Base-by-base conservation (phyloP, 1,140 invertebrate species). In the Anastatus disparis region DNA sequence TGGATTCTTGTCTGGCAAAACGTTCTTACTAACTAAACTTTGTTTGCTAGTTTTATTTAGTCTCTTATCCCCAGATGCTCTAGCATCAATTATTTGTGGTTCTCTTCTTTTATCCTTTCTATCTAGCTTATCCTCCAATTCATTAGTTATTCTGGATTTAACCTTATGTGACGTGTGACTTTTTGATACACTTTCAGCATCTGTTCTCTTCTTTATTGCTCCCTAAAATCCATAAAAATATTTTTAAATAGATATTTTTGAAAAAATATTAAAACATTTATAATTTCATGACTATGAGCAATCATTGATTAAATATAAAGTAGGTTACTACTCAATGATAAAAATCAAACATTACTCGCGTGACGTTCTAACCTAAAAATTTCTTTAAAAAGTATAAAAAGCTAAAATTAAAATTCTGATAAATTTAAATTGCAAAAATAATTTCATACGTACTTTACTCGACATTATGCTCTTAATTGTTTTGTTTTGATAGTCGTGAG, bases 391-490 rank as follows among this genome's bases (percentile, higher is more conserved):
- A 50, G 20, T 50, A 26, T n/a, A n/a, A n/a, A n/a, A n/a, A n/a
- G n/a, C n/a, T n/a, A n/a, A n/a, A n/a, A n/a, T n/a, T n/a, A n/a
- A n/a, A n/a, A n/a, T n/a, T n/a, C n/a, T n/a, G n/a, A n/a, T n/a
- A n/a, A n/a, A n/a, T n/a, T n/a, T n/a, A n/a, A n/a, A 12, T 17
- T 55, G 9, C 6, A 35, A 42, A 40, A 42, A 38, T 26, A 3
- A 42, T 31, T 42, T 26, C 12, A 55, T 31, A 29, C 62, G 31
- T 24, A 80, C 79, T 72, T 78, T 79, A 44, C 74, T 72, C 44
- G 78, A 81, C 79, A 81, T 80, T 75, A 69, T 79, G 71, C 17
- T 26, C 22, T 40, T 72, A 72, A 77, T 75, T 75, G 70, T 76
- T 77, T 70, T 65, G 69, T 71, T 75, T 76, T 78, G 74, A 78